Evolutionary conservation across 2,113 vertebrate species (phyloP).

Genomic region (Pseudois nayaur): DNA sequence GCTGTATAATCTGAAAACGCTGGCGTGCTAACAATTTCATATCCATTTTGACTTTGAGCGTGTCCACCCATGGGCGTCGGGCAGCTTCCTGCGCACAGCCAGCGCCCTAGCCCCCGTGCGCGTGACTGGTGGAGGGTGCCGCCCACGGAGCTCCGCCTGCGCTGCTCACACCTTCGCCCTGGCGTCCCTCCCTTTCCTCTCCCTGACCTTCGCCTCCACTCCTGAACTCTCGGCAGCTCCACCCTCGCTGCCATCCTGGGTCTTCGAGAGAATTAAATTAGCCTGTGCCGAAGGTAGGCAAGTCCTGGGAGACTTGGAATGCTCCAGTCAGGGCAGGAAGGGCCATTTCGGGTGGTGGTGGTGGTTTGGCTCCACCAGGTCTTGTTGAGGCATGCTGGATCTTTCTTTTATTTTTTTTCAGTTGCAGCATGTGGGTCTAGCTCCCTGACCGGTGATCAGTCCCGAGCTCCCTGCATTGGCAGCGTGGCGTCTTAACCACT

Average conservation of each 20-base stretch:
- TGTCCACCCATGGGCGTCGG: neutral
- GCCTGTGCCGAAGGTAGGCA: neutral
- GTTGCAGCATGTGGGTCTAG: neutral
- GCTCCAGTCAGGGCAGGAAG: fast-evolving
- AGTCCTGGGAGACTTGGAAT: neutral
- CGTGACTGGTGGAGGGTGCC: neutral
- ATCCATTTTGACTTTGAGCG: neutral
- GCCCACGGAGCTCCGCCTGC: fast-evolving
- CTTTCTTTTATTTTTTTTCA: neutral
- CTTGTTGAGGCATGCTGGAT: neutral
- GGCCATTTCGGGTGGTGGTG: neutral
- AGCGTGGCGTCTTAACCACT: neutral
- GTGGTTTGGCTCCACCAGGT: neutral
- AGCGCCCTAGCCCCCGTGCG: fast-evolving
- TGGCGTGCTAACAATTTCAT: neutral
- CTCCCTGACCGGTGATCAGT: neutral
- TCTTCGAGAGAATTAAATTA: fast-evolving
- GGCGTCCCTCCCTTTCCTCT: neutral
- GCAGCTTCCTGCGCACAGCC: fast-evolving
- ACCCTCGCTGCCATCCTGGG: neutral
- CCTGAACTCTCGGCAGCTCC: neutral
- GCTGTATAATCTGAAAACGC: neutral
- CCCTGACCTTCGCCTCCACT: fast-evolving
- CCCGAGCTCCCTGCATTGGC: neutral
- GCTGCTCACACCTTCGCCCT: fast-evolving